Evolutionary conservation across 1,140 invertebrate genomes (phyloP), one percentile per base, ranked within the genome.

Genomic region (Bombus waltoni): DNA sequence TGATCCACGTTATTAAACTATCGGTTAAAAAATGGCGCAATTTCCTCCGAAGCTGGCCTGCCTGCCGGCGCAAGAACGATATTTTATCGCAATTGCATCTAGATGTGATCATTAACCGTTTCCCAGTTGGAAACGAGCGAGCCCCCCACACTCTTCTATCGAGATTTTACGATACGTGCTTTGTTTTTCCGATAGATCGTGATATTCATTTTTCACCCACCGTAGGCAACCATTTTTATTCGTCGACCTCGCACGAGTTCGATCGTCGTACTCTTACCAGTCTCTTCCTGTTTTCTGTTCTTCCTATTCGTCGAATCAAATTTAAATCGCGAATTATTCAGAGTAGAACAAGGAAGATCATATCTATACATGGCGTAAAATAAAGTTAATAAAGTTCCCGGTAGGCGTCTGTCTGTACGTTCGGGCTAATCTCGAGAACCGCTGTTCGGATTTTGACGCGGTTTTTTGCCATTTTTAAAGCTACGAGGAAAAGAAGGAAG

Each of bases 71-170:
- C 71, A 28, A 72, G 53, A 38, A 76, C 77, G 83, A 81, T 85
- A 81, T 85, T 87, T 87, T 85, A 85, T 87, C 86, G 86, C 76
- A 87, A 85, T 87, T 87, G 77, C 86, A 87, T 81, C 83, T 78
- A 85, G 83, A 85, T 87, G 85, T 85, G 77, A 72, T 81, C 85
- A 87, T 85, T 87, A 87, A 85, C 86, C 68, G 65, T 66, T 71
- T 65, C 83, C 72, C 83, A 53, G 32, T n/a, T 57, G 74, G 68
- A 81, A 76, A 72, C 66, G 65, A 59, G 53, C 13, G 25, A 13
- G 25, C 32, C 22, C 57, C 57, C 22, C 42, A 3, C 35, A 15
- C 47, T 5, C 57, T 25, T n/a, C 22, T 74, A 68, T 80, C 70
- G 65, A 87, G 53, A 78, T 79, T 83, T 84, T 66, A 78, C 81